phyloP scores from a whole-genome alignment of 2,797 vertebrate genomes.

The Sebastes aleutianus region DNA sequence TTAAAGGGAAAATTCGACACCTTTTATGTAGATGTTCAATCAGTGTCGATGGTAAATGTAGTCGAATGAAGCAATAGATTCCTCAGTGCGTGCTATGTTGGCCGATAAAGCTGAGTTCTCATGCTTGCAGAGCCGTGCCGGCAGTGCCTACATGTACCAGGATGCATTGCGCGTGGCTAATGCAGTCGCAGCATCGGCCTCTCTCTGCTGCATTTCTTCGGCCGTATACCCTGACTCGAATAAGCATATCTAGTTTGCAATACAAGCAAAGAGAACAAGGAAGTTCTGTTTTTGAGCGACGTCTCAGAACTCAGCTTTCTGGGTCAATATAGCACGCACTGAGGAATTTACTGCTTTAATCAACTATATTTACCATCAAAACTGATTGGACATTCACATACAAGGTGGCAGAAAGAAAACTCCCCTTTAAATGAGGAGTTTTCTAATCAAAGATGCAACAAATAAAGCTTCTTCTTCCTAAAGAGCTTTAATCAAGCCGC shows the following conservation, averaged over 20 bases:
- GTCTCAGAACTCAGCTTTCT: neutral
- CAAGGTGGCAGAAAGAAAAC: neutral
- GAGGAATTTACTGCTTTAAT: neutral
- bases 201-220: no score
- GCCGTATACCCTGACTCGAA: no score
- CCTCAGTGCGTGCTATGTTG: neutral
- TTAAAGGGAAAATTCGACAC: neutral
- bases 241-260: no score
- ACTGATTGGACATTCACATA: neutral
- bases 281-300: no score
- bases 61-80: no score
- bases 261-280: no score
- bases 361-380: neutral
- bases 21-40: neutral
- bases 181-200: no score
- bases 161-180: no score
- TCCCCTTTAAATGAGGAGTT: neutral
- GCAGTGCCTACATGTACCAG: no score
- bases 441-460: conserved; percentile 2
- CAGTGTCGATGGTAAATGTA: neutral
- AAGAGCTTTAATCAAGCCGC: conserved; percentile 39
- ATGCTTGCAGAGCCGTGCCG: no score
- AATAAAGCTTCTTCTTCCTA: conserved; percentile 13
- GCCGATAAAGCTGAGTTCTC: neutral
- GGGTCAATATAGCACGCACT: neutral